Conservation (phyloP, 92 coral and sea anemone genomes). For the Zoanthus gigantus region DNA sequence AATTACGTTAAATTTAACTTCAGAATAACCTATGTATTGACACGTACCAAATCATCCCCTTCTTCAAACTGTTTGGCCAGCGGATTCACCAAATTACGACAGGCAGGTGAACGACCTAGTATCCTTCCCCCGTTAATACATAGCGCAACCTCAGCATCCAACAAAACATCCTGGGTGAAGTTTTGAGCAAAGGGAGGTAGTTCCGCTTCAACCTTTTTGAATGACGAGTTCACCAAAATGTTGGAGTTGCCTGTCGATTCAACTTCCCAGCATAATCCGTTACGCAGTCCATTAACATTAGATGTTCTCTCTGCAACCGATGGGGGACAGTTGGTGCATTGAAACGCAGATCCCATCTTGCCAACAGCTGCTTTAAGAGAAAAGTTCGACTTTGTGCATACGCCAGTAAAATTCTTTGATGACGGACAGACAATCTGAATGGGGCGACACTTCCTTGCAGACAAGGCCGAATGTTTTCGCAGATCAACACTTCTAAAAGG, state of each 20-base stretch:
- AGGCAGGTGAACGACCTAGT: conserved; percentile 33
- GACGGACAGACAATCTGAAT: conserved; percentile 36
- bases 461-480: background rate
- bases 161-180: conserved; percentile 63
- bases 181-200: conserved; percentile 10
- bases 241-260: conserved; percentile 15
- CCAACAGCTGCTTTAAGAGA: conserved; percentile 52
- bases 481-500: conserved; percentile 11
- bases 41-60: conserved; percentile 78
- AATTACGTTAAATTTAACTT: background rate
- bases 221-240: conserved; percentile 4
- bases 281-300: background rate
- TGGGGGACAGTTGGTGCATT: background rate
- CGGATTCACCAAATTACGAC: conserved; percentile 63
- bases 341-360: background rate
- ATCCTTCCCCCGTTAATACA: conserved; percentile 54
- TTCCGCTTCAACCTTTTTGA: conserved; percentile 38
- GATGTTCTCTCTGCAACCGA: background rate
- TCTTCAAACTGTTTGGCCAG: conserved; percentile 70
- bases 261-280: conserved; percentile 48
- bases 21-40: background rate
- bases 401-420: background rate
- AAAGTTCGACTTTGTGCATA: conserved; percentile 20
- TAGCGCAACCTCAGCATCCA: conserved; percentile 78
- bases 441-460: background rate